These are phyloP conservation scores for Fistularia commersonii DNA, from an alignment of 2,797 vertebrate genomes.

Conservation along the genomic window DNA sequence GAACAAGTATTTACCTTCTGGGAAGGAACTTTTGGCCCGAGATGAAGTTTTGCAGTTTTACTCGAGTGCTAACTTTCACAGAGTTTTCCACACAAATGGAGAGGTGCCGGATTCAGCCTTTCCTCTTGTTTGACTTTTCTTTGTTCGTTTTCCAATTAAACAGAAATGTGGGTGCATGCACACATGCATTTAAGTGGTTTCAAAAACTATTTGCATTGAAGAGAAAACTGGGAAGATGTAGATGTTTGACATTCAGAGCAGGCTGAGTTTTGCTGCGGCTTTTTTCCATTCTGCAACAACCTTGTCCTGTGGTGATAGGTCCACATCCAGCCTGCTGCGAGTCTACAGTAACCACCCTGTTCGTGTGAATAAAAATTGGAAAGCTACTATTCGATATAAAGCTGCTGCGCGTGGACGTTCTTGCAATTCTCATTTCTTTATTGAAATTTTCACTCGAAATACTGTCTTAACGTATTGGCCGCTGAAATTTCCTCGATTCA, in stretches of 20 bases:
- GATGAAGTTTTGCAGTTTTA: slow-evolving; percentile 42
- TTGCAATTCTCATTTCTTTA: slow-evolving; percentile 1
- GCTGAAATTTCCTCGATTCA: slow-evolving; percentile 25
- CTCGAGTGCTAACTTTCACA: slow-evolving; percentile 26
- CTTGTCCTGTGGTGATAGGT: background rate
- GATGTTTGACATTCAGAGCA: too few species aligned
- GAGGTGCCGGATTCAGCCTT: slow-evolving; percentile 1
- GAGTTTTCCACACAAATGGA: slow-evolving; percentile 7
- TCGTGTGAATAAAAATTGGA: slow-evolving; percentile 1
- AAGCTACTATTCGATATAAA: slow-evolving; percentile 1
- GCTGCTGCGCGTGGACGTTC: slow-evolving; percentile 3
- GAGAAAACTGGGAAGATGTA: background rate
- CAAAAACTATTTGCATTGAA: background rate
- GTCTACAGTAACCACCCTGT: background rate
- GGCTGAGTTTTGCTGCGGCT: too few species aligned
- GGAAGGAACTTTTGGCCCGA: slow-evolving; percentile 45
- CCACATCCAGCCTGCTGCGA: background rate
- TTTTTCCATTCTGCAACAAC: background rate
- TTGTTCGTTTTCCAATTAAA: slow-evolving; percentile 5
- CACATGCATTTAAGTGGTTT: background rate
- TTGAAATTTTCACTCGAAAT: slow-evolving; percentile 18
- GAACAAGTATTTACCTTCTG: slow-evolving; percentile 32
- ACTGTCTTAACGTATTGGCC: slow-evolving; percentile 3
- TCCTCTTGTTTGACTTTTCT: background rate
- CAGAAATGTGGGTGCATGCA: background rate